These are phyloP conservation scores for Mythimna impura DNA, from an alignment of 2,888 invertebrate species.

Conservation along the genomic window DNA sequence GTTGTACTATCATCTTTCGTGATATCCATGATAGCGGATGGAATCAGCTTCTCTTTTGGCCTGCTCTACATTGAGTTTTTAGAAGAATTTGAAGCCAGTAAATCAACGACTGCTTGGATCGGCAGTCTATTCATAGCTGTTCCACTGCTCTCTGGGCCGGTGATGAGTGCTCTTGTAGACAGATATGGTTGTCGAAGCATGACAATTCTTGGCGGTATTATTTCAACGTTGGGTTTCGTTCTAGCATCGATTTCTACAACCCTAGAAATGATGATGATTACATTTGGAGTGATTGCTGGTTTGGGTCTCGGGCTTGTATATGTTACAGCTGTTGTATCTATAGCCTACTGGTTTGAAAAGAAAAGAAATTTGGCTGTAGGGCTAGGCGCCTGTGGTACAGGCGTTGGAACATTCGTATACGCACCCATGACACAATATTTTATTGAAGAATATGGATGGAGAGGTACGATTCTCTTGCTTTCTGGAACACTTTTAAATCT, in stretches of 20 bases:
- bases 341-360: slow-evolving; percentile 98
- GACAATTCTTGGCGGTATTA: slow-evolving; percentile 93
- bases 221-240: slow-evolving; percentile 94
- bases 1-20: slow-evolving; percentile 96
- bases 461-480: slow-evolving; percentile 94
- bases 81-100: slow-evolving; percentile 94
- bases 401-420: slow-evolving; percentile 96
- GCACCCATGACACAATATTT: slow-evolving; percentile 96
- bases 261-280: slow-evolving; percentile 95
- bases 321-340: slow-evolving; percentile 97
- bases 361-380: slow-evolving; percentile 96
- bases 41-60: slow-evolving; percentile 98
- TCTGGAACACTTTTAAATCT: slow-evolving; percentile 96
- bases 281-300: slow-evolving; percentile 96
- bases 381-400: slow-evolving; percentile 96
- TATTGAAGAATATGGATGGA: slow-evolving; percentile 95
- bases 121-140: slow-evolving; percentile 97
- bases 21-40: slow-evolving; percentile 97
- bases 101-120: slow-evolving; percentile 97
- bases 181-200: slow-evolving; percentile 95
- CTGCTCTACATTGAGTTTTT: slow-evolving; percentile 96
- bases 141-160: slow-evolving; percentile 95
- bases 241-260: slow-evolving; percentile 93
- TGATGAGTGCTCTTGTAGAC: slow-evolving; percentile 96
- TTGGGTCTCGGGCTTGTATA: slow-evolving; percentile 96